phyloP scores from a whole-genome alignment of 2,797 vertebrate genomes.

The Hippopotamyrus pictus region DNA sequence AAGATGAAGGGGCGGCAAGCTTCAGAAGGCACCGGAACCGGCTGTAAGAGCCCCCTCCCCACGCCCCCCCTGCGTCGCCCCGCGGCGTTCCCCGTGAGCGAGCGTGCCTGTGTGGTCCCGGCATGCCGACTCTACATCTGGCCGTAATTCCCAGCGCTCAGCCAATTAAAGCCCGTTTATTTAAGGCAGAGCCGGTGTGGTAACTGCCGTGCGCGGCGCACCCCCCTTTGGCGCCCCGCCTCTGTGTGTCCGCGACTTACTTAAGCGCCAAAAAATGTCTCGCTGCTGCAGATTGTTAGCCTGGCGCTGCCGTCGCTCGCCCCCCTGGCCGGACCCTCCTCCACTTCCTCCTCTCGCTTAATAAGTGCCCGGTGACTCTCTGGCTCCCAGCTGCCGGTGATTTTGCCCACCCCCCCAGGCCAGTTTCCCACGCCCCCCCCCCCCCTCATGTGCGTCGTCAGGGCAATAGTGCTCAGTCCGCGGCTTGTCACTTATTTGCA shows the following conservation, averaged over 20 bases:
- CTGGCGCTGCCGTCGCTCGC: not conserved
- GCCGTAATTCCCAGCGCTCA: not conserved
- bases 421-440: not conserved
- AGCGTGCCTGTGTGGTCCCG: conserved; percentile 4
- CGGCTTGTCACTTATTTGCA: not conserved
- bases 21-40: not conserved
- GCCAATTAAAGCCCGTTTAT: conserved; percentile 6
- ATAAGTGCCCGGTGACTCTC: not conserved
- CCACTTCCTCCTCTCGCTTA: not conserved
- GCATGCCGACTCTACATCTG: not conserved
- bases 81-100: not conserved
- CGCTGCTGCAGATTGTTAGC: not conserved
- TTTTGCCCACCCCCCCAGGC: not conserved
- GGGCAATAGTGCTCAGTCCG: not conserved
- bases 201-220: not conserved
- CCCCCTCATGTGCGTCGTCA: not conserved
- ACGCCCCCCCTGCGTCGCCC: not conserved
- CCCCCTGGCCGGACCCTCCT: not conserved
- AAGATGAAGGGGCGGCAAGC: not conserved
- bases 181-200: not conserved
- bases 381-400: not conserved
- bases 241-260: not conserved
- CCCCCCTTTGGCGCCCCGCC: not conserved
- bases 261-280: not conserved
- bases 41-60: not conserved